Evolutionary conservation across 2,797 vertebrate species (phyloP), one percentile per base, ranked within the genome.

Genomic region (Cheirogaleus major): DNA sequence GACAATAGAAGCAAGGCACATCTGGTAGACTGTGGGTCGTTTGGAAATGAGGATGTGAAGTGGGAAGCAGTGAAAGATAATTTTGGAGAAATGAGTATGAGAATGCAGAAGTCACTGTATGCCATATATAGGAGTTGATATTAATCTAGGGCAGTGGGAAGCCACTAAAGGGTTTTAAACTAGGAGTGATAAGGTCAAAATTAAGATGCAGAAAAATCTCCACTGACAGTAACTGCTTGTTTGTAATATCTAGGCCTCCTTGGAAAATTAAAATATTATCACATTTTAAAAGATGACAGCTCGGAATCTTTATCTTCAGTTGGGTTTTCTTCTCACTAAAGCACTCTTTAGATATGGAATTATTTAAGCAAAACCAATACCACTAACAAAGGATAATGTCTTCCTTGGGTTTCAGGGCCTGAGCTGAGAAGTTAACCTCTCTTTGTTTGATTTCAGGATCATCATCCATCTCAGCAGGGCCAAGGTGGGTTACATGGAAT

Each of bases 401-500:
- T 88, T 92, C 55, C 50, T 96, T 2, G 0, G 50, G n/a, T 80
- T 94, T 91, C 59, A 80, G 69, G 43, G 25, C 45, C 50, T 84
- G 43, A 97, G 59, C 78, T 80, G 13, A 92, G 79, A 94, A 84
- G 38, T 3, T 96, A 41, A 91, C 41, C 84, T 95, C 22, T 88
- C 11, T 96, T 67, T 93, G 48, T 90, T 95, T 96, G 23, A 87
- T 98, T 98, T 95, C 98, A 99, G 99, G 99, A 99, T 79, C 99
- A 99, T 97, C 99, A 99, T 95, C 97, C 98, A 0, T 99, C 98
- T 97, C 99, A 99, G 98, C 99, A 99, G 79, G 99, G 98, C 95
- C 99, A 99, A 98, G 97, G 99, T 7, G 99, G 99, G 43, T 99
- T 99, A 83, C 99, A 99, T 98, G 99, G 99, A 27, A 99, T 99